phyloP scores from a whole-genome alignment of 2,888 invertebrate genomes.

The Pherbina coryleti region DNA sequence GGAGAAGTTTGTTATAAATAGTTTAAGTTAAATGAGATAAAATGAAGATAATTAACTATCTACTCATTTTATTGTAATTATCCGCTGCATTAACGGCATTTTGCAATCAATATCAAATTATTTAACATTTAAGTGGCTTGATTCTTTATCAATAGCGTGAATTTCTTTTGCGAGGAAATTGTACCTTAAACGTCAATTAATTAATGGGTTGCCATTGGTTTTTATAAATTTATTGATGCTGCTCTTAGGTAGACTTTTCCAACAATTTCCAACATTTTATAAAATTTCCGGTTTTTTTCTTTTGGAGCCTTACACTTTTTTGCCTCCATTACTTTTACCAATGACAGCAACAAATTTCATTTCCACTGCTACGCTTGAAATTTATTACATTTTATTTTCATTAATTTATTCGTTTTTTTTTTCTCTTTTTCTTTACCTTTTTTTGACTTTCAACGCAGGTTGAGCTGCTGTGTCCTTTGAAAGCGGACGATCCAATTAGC shows the following conservation, averaged over 20 bases:
- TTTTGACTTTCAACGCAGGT: conserved; percentile 56
- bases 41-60: too few relatives aligned
- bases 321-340: conserved; percentile 13
- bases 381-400: background rate
- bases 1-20: too few relatives aligned
- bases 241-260: background rate
- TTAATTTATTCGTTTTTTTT: conserved; percentile 21
- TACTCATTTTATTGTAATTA: too few relatives aligned
- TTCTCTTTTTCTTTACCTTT: conserved; percentile 21
- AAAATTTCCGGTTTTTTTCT: background rate
- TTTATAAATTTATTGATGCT: background rate
- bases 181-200: background rate
- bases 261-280: background rate
- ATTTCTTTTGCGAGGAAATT: too few relatives aligned
- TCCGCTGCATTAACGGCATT: background rate
- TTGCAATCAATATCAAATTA: too few relatives aligned
- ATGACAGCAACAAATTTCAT: background rate
- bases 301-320: background rate
- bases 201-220: background rate
- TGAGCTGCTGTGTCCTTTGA: conserved; percentile 68
- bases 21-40: too few relatives aligned
- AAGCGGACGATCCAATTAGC: conserved; percentile 69
- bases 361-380: background rate
- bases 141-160: too few relatives aligned
- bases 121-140: too few relatives aligned